Percentiles rank a stretch among this genome's conserved stretches.
phyloP scores from a whole-genome alignment of 2,113 vertebrate species.

The Sander lucioperca region DNA sequence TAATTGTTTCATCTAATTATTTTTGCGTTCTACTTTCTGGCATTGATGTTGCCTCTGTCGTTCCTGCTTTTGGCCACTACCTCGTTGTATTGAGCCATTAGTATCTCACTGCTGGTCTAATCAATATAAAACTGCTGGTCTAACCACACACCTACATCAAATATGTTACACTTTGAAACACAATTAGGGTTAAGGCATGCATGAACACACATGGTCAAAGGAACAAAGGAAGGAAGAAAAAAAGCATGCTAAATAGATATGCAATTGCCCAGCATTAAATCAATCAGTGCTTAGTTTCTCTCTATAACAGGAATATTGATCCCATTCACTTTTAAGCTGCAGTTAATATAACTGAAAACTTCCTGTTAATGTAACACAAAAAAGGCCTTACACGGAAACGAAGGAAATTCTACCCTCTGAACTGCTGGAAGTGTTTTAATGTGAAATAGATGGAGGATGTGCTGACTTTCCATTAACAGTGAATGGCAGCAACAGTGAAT shows the following conservation, averaged over 20 bases:
- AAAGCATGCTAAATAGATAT: background rate
- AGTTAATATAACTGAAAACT: conserved; percentile 1
- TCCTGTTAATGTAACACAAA: conserved; percentile 5
- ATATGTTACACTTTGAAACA: background rate
- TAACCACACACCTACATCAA: background rate
- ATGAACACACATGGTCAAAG: background rate
- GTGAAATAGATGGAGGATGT: conserved; percentile 48
- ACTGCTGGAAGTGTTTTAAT: conserved; percentile 40
- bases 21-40: background rate
- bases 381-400: background rate
- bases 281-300: background rate
- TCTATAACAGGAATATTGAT: background rate
- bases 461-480: conserved; percentile 42
- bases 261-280: background rate
- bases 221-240: no score
- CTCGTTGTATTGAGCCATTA: background rate
- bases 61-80: background rate
- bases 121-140: background rate
- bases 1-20: background rate
- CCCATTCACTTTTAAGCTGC: background rate
- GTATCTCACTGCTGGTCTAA: background rate
- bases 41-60: background rate
- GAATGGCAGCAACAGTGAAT: conserved; percentile 40
- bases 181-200: background rate
- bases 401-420: background rate